A percentile compares a stretch with the other conserved stretches of the same genome.
These are phyloP conservation scores for Temnopleurus reevesii DNA, from an alignment of 53 echinoderm and acorn worm species.

Conservation along the genomic window DNA sequence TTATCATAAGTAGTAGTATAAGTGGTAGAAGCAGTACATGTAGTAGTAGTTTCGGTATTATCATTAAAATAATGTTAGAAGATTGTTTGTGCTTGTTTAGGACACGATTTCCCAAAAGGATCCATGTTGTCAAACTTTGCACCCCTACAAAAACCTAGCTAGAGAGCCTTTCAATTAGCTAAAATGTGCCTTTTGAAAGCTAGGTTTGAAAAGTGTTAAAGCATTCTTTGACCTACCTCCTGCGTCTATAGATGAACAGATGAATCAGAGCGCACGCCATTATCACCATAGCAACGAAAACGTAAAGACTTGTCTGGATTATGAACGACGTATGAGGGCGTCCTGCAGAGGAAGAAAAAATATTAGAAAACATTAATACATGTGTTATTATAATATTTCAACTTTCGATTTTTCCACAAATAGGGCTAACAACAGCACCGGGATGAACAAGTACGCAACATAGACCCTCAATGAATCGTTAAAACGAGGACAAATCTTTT, in stretches of 20 bases:
- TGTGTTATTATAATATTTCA: background rate
- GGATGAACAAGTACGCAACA: background rate
- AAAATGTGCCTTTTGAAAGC: background rate
- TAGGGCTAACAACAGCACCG: background rate
- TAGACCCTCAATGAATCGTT: background rate
- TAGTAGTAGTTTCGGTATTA: too few relatives aligned
- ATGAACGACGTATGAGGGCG: slow-evolving; percentile 20
- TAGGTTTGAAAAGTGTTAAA: background rate
- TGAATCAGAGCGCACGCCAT: slow-evolving; percentile 51
- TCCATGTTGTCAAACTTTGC: too few relatives aligned
- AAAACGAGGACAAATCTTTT: too few relatives aligned
- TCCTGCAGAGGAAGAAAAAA: background rate
- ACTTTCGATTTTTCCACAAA: background rate
- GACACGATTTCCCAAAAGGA: too few relatives aligned
- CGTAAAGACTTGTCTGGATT: slow-evolving; percentile 58
- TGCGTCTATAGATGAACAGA: slow-evolving; percentile 57
- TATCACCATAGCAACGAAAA: slow-evolving; percentile 54
- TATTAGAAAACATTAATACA: background rate
- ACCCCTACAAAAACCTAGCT: too few relatives aligned
- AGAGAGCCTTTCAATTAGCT: too few relatives aligned
- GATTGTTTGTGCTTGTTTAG: too few relatives aligned
- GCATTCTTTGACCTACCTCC: slow-evolving; percentile 24
- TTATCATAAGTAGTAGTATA: too few relatives aligned
- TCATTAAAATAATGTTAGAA: too few relatives aligned
- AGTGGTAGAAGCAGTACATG: too few relatives aligned